These are phyloP conservation scores for Heliocidaris tuberculata DNA, from an alignment of 35 echinoderm and acorn worm species.

Conservation along the genomic window DNA sequence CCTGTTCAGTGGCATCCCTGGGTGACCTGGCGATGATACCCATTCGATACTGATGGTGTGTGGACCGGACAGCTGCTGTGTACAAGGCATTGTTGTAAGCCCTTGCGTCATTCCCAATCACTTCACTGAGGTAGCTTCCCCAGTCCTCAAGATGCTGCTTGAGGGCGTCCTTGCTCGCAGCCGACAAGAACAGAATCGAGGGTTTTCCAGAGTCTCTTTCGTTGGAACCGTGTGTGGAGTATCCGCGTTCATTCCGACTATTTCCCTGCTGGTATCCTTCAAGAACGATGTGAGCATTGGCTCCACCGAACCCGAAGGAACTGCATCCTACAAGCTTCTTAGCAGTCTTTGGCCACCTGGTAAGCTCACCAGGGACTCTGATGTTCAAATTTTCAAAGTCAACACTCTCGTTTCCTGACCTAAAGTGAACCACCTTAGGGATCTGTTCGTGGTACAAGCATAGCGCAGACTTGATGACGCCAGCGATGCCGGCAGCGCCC, in stretches of 20 bases:
- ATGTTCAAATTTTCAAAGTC: conserved; percentile 80
- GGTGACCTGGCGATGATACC: conserved; percentile 81
- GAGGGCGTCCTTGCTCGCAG: conserved; percentile 76
- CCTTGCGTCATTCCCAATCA: conserved; percentile 69
- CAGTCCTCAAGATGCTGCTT: conserved; percentile 78
- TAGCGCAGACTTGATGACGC: conserved; percentile 87
- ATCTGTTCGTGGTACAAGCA: conserved; percentile 82
- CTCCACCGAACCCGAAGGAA: conserved; percentile 97
- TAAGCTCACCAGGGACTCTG: conserved; percentile 80
- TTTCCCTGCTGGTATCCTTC: conserved; percentile 73
- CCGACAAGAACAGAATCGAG: conserved; percentile 83
- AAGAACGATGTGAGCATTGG: conserved; percentile 91
- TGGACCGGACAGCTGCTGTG: conserved; percentile 75
- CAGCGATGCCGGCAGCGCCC: conserved; percentile 84
- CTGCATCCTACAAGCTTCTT: conserved; percentile 85
- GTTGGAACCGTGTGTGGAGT: conserved; percentile 37
- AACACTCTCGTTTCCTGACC: conserved; percentile 85
- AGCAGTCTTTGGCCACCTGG: conserved; percentile 80
- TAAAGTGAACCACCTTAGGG: conserved; percentile 92
- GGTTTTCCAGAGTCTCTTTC: conserved; percentile 65
- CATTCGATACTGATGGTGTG: conserved; percentile 77
- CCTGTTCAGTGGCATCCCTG: conserved; percentile 78
- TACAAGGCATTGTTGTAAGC: conserved; percentile 76
- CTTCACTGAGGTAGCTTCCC: conserved; percentile 73
- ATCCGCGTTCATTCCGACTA: conserved; percentile 20